A percentile compares a stretch with the other conserved stretches of the same genome.
Evolutionary conservation across 1,140 invertebrate genomes (phyloP).

Genomic region (Ips typographus): DNA sequence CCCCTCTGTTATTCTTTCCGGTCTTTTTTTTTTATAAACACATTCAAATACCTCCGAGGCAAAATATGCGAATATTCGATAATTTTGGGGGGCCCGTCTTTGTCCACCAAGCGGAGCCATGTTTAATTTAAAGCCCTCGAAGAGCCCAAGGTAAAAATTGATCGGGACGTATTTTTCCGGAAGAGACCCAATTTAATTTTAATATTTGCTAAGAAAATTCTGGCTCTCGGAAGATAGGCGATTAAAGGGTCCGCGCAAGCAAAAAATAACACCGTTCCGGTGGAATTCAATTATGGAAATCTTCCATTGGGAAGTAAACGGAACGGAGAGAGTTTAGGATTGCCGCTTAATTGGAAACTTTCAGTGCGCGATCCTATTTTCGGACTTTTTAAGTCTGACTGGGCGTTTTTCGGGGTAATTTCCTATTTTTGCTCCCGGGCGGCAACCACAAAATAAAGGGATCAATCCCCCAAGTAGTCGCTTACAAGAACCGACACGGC

Average conservation of each 20-base stretch:
- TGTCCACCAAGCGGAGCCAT: constrained; percentile 15
- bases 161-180: constrained; percentile 14
- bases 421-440: not conserved
- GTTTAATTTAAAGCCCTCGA: constrained; percentile 19
- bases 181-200: constrained; percentile 30
- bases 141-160: constrained; percentile 22
- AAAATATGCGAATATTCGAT: constrained; percentile 4
- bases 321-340: constrained; percentile 32
- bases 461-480: not conserved
- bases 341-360: constrained; percentile 42
- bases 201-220: constrained; percentile 32
- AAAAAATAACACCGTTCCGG: constrained; percentile 38
- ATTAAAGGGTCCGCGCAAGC: constrained; percentile 18
- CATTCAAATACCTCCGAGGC: constrained; percentile 3
- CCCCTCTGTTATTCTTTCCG: not conserved
- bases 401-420: not conserved
- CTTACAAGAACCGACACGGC: not conserved
- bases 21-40: not conserved
- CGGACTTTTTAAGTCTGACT: constrained; percentile 26
- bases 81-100: not conserved
- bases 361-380: constrained; percentile 32
- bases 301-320: constrained; percentile 22
- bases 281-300: constrained; percentile 41
- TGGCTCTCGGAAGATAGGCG: constrained; percentile 19
- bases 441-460: not conserved